Evolutionary conservation across 1,140 invertebrate genomes (phyloP).

Genomic region (Hylaeus anthracinus): DNA sequence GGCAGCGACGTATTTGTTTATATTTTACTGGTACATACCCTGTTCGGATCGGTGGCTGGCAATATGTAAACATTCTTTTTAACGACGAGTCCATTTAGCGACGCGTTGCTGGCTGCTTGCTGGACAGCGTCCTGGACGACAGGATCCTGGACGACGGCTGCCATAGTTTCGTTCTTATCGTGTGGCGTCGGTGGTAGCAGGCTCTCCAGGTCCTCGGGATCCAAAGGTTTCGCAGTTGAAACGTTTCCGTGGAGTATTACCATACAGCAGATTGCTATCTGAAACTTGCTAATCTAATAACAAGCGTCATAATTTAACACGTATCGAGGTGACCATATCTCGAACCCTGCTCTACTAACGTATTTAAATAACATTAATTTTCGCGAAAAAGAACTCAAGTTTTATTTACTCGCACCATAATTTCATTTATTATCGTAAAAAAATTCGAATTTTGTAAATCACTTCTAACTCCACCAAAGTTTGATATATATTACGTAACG

Average conservation of each 20-base stretch:
- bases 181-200: conserved; percentile 53
- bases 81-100: conserved; percentile 63
- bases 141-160: conserved; percentile 59
- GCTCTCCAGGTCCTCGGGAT: conserved; percentile 40
- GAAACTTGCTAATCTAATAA: background rate
- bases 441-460: no score
- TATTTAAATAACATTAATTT: no score
- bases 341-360: no score
- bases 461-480: no score
- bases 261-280: background rate
- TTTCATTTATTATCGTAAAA: no score
- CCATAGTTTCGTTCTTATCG: conserved; percentile 57
- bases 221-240: conserved; percentile 31
- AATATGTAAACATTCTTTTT: conserved; percentile 59
- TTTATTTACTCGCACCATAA: no score
- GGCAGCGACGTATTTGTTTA: no score
- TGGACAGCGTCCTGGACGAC: conserved; percentile 60
- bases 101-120: conserved; percentile 48
- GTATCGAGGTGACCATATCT: no score
- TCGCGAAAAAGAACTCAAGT: no score
- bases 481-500: no score
- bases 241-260: background rate
- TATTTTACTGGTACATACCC: conserved; percentile 18
- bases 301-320: background rate
- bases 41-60: conserved; percentile 52